phyloP scores from a whole-genome alignment of 2,113 vertebrate species.

The Brachirus orientalis region DNA sequence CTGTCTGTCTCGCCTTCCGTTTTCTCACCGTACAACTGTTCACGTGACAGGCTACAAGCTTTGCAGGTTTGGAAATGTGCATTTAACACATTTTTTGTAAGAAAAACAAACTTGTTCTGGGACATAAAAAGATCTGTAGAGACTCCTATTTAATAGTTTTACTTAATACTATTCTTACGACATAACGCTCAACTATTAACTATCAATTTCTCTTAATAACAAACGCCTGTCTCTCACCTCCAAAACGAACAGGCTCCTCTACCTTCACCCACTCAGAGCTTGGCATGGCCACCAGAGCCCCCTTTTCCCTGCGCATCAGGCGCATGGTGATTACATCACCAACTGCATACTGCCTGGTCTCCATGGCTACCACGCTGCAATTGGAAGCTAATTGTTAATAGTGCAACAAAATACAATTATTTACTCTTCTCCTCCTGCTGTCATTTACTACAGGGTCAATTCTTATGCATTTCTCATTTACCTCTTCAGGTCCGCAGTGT shows the following conservation, averaged over 20 bases:
- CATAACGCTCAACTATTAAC: no score
- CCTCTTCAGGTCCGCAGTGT: slow-evolving; percentile 95
- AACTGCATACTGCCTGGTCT: slow-evolving; percentile 90
- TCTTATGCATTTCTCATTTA: slow-evolving; percentile 55
- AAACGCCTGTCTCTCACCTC: slow-evolving; percentile 79
- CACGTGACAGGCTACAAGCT: no score
- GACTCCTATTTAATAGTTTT: background rate
- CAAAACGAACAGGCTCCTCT: slow-evolving; percentile 90
- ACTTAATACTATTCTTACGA: background rate
- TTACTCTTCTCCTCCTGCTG: background rate
- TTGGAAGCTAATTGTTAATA: background rate
- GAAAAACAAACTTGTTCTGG: background rate
- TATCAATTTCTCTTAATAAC: no score
- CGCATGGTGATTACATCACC: slow-evolving; percentile 95
- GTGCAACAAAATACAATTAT: background rate
- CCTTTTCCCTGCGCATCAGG: slow-evolving; percentile 95
- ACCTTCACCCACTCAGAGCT: slow-evolving; percentile 94
- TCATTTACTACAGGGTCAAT: background rate
- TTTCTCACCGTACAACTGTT: no score
- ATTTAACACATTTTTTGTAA: background rate
- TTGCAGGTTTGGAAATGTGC: no score
- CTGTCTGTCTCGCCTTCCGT: no score
- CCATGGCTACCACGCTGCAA: slow-evolving; percentile 93
- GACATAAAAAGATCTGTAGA: background rate
- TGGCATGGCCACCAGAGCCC: slow-evolving; percentile 92